phyloP scores from a whole-genome alignment of 2,113 vertebrate species.

The Trochalopteron elliotii region DNA sequence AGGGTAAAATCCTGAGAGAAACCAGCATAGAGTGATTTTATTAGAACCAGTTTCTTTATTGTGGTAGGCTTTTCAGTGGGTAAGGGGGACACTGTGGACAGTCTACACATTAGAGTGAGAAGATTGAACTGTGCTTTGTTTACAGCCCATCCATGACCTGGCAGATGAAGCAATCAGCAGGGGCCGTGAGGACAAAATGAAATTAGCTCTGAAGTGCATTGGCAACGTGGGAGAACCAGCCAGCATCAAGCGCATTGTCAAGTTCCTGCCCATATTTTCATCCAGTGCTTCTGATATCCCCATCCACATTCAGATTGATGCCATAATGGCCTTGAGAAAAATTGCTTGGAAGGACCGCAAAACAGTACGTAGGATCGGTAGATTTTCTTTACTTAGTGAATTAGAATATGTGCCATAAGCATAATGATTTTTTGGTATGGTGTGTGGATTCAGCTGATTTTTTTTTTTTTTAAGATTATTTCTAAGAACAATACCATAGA shows the following conservation, averaged over 20 bases:
- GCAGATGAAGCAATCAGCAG: constrained; percentile 71
- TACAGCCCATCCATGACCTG: constrained; percentile 82
- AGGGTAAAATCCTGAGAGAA: background rate
- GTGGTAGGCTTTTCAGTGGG: background rate
- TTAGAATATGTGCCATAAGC: background rate
- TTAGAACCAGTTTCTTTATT: background rate
- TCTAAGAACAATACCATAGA: background rate
- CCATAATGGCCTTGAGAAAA: constrained; percentile 82
- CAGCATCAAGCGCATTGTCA: constrained; percentile 83
- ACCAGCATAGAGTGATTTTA: background rate
- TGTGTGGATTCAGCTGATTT: background rate
- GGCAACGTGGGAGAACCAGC: constrained; percentile 83
- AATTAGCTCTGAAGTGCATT: constrained; percentile 80
- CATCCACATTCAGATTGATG: constrained; percentile 70
- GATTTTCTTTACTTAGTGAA: background rate
- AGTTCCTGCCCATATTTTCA: constrained; percentile 76
- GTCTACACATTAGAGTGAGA: background rate
- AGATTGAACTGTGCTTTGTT: background rate
- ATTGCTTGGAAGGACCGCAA: constrained; percentile 77
- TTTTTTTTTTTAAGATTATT: background rate
- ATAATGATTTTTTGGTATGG: background rate
- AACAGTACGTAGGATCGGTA: constrained; percentile 65
- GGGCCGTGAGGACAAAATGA: constrained; percentile 72
- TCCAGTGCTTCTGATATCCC: constrained; percentile 67
- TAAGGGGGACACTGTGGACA: background rate